Base-by-base conservation (phyloP, 2,113 vertebrate species). In the Ifrita kowaldi region DNA sequence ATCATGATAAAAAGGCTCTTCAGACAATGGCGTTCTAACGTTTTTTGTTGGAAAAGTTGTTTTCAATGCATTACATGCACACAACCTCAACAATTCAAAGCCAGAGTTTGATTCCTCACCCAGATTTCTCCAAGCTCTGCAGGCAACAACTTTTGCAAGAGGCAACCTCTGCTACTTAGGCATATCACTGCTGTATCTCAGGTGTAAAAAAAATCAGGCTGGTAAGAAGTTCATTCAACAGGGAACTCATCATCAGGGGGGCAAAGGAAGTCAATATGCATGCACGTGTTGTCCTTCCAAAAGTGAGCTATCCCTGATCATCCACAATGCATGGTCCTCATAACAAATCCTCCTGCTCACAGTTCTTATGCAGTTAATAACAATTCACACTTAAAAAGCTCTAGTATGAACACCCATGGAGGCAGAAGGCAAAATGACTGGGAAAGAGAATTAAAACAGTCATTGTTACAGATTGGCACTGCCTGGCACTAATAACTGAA, bases 311-410 rank as follows among this genome's bases (percentile, higher is more conserved):
- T 39, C 28, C 30, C 44, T 82, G 10, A 32, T 55, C 47, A 59
- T 50, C 11, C 63, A 59, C 35, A 35, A 24, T 3, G 9, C n/a
- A 16, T 14, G 13, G 9, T 10, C 42, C 64, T 75, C 0, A 0
- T 73, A 53, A 76, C 7, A 85, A 76, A 69, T 7, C 12, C 28
- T 77, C 32, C 56, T 59, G 30, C 10, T 84, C 35, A 52, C 32
- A 57, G 26, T 4, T 71, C 17, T 49, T 52, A 52, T 16, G 55
- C 52, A 52, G 24, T 32, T 33, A 79, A 39, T 47, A 30, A 22
- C 12, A 24, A 19, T 16, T 71, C 22, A 30, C 39, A 53, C 41
- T 63, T 37, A 63, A 32, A 50, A 23, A 82, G 30, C 32, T 69
- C 49, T 52, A 50, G 42, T 10, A 44, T 50, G 65, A 87, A 47